Base-by-base conservation (phyloP, 2,888 invertebrate species). In the Nipponacmea schrenckii region DNA sequence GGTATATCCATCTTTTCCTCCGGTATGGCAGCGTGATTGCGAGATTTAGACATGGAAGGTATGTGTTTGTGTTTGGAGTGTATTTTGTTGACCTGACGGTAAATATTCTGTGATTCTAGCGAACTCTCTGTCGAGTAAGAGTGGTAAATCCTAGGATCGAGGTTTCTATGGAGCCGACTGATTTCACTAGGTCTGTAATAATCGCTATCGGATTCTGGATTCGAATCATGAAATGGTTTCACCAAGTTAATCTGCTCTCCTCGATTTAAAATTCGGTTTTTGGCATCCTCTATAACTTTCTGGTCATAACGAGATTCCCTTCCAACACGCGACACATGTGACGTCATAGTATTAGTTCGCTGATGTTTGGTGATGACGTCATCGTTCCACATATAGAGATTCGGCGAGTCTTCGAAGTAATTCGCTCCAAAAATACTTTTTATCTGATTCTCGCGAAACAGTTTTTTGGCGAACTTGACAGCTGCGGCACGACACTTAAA, bases 361-460 rank as follows among this genome's bases (percentile, higher is more conserved):
- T 68, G 72, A 45, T 70, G 72, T 64, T 72, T 77, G 15, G 70
- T 26, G 62, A 71, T 75, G 63, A 81, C 79, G 66, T 80, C 76
- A 68, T 84, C 80, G 17, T 79, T 75, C 85, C 85, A 86, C 63
- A 81, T 77, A 72, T 85, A 87, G 56, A 86, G 77, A 44, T 84
- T 84, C 15, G 83, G 83, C 44, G 84, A 84, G 70, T 87, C 87
- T 69, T 87, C 85, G 75, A 87, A 87, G 50, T 76, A 73, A 20
- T 73, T 73, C 14, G 81, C 78, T 17, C 84, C 84, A 69, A 81
- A 83, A 45, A 85, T 81, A 65, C 86, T 84, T 68, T 75, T 76
- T 31, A 87, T 82, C 46, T 82, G 80, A 24, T 86, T 84, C 64
- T 81, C 80, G 31, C 81, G 80, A 67, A 86, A 83, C n/a, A 87